Conservation (phyloP, 2,113 vertebrate genomes). For the Trichechus manatus region DNA sequence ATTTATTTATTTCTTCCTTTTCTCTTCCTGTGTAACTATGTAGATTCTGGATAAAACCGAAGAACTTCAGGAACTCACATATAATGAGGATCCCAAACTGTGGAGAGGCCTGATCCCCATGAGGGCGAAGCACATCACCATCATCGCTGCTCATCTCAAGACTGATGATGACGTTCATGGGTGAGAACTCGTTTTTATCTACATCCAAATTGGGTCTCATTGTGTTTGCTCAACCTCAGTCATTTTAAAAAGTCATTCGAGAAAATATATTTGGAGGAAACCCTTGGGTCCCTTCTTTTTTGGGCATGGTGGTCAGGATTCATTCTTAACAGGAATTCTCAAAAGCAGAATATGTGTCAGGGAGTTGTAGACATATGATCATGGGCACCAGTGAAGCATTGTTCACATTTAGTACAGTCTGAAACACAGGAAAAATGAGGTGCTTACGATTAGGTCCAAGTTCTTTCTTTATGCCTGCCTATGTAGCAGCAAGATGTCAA, state of each 20-base stretch:
- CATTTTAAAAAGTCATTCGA: slow-evolving; percentile 22
- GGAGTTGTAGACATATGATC: not conserved
- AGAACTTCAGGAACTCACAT: slow-evolving; percentile 80
- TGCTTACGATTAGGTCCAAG: not conserved
- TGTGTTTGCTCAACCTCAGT: not conserved
- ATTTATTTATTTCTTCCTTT: not conserved
- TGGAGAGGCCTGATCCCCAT: slow-evolving; percentile 74
- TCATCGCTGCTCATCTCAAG: slow-evolving; percentile 73
- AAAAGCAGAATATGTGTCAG: not conserved
- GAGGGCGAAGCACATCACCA: slow-evolving; percentile 60
- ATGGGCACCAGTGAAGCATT: not conserved
- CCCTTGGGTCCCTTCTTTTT: not conserved
- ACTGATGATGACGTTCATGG: slow-evolving; percentile 79
- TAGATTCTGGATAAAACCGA: slow-evolving; percentile 85
- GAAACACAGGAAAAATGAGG: slow-evolving; percentile 17
- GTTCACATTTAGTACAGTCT: not conserved
- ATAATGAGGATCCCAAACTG: slow-evolving; percentile 80
- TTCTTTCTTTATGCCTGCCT: not conserved
- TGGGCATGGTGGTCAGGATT: not conserved
- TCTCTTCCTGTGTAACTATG: not conserved
- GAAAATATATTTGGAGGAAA: not conserved
- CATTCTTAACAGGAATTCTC: not conserved
- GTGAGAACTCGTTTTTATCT: slow-evolving; percentile 63
- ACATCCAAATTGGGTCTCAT: not conserved
- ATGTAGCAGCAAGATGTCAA: not conserved